These are phyloP conservation scores for Psittacula echo DNA, from an alignment of 2,797 vertebrate species.

Conservation along the genomic window DNA sequence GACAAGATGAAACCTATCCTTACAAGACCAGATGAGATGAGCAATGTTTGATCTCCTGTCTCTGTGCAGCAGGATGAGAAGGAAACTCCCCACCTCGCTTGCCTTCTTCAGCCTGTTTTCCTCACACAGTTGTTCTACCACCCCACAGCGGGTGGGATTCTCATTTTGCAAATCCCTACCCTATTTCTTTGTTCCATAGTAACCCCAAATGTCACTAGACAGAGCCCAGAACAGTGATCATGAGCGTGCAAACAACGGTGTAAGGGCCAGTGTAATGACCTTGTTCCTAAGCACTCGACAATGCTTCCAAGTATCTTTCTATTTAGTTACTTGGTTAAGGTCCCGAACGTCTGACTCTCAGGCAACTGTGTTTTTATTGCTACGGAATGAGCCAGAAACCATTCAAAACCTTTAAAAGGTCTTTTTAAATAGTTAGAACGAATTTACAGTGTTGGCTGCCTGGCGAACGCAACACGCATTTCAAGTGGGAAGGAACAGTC, in stretches of 20 bases:
- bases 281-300: constrained; percentile 17
- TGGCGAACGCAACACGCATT: constrained; percentile 52
- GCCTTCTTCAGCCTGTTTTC: not conserved
- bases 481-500: constrained; percentile 33
- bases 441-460: constrained; percentile 65
- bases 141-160: not conserved
- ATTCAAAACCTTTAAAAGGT: constrained; percentile 60
- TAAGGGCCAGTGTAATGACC: not conserved
- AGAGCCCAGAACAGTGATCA: not conserved
- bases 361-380: constrained; percentile 50
- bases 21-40: not conserved
- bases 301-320: constrained; percentile 35
- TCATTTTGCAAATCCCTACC: not conserved
- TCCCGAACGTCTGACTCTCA: constrained; percentile 42
- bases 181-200: not conserved
- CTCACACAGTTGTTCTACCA: not conserved
- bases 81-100: not conserved
- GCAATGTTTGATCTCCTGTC: not conserved
- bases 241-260: not conserved
- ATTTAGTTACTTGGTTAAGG: constrained; percentile 38
- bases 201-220: constrained; percentile 24
- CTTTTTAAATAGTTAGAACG: constrained; percentile 60
- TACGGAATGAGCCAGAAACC: constrained; percentile 54
- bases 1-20: not conserved
- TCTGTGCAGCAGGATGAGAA: not conserved